Evolutionary conservation across 2,113 vertebrate species (phyloP).

Genomic region (Coreoperca whiteheadi): DNA sequence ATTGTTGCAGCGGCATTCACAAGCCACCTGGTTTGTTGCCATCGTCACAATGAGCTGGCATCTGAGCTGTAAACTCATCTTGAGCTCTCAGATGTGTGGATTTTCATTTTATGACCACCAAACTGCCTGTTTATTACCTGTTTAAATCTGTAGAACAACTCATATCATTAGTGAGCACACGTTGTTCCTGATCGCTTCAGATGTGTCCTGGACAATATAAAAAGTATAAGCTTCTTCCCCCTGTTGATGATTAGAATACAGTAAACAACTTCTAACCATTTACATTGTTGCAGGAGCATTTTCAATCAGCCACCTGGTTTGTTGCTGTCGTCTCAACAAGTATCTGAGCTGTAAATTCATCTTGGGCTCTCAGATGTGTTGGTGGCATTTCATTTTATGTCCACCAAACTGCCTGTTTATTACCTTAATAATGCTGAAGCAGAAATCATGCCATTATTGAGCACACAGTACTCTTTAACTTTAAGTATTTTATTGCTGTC

Average conservation of each 20-base stretch:
- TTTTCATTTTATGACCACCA: conserved; percentile 29
- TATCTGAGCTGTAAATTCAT: conserved; percentile 35
- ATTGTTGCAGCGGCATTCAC: conserved; percentile 12
- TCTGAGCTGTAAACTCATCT: conserved; percentile 39
- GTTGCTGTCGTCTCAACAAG: conserved; percentile 1
- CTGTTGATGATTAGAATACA: conserved; percentile 6
- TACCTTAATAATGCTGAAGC: not conserved
- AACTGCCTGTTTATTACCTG: conserved; percentile 11
- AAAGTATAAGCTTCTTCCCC: not conserved
- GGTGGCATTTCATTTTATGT: conserved; percentile 25
- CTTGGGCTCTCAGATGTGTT: not conserved
- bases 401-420: conserved; percentile 9
- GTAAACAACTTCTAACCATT: not conserved
- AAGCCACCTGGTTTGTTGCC: conserved; percentile 44
- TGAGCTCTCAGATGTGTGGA: not conserved
- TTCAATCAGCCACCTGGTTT: conserved; percentile 48
- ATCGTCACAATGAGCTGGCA: not conserved
- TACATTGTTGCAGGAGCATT: not conserved
- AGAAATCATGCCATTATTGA: not conserved
- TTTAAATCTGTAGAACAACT: not conserved
- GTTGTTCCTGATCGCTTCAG: not conserved
- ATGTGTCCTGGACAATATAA: not conserved
- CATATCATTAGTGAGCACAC: not conserved
- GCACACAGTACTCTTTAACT: not conserved
- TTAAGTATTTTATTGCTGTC: conserved; percentile 43